A percentile compares a stretch with the other conserved stretches of the same genome.
phyloP scores from a whole-genome alignment of 92 coral and sea anemone genomes.

The Umimayanthus kanabou region DNA sequence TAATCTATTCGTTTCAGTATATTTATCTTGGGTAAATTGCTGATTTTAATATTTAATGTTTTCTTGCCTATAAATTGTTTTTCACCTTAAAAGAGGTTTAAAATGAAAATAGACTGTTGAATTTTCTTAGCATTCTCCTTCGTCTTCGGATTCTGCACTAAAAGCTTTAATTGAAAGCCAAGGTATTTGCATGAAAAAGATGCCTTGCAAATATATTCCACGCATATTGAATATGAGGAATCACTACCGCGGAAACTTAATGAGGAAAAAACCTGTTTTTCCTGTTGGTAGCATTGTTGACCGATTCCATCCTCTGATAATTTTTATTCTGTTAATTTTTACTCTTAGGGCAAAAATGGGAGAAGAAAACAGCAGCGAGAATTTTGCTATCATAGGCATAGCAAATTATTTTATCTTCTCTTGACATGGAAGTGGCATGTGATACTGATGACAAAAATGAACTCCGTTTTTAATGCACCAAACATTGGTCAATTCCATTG shows the following conservation, averaged over 20 bases:
- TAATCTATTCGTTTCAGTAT: too few species aligned
- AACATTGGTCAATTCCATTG: neutral
- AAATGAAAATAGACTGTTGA: neutral
- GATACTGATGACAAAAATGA: neutral
- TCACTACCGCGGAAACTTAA: neutral
- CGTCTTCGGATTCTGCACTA: neutral
- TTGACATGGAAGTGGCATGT: neutral
- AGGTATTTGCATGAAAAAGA: neutral
- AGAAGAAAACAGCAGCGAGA: too few species aligned
- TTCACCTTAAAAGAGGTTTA: neutral
- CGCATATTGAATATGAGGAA: too few species aligned
- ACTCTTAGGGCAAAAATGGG: neutral
- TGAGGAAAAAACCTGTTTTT: neutral
- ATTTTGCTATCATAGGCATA: too few species aligned
- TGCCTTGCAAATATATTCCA: neutral
- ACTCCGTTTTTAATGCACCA: neutral
- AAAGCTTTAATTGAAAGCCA: neutral
- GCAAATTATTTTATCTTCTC: too few species aligned
- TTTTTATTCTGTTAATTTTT: too few species aligned
- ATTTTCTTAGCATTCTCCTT: neutral
- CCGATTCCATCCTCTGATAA: too few species aligned
- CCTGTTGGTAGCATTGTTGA: neutral
- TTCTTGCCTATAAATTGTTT: neutral
- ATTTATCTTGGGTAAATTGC: neutral
- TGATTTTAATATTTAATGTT: too few species aligned